Conservation (phyloP, 2,888 invertebrate species). For the Ptychoptera albimana region DNA sequence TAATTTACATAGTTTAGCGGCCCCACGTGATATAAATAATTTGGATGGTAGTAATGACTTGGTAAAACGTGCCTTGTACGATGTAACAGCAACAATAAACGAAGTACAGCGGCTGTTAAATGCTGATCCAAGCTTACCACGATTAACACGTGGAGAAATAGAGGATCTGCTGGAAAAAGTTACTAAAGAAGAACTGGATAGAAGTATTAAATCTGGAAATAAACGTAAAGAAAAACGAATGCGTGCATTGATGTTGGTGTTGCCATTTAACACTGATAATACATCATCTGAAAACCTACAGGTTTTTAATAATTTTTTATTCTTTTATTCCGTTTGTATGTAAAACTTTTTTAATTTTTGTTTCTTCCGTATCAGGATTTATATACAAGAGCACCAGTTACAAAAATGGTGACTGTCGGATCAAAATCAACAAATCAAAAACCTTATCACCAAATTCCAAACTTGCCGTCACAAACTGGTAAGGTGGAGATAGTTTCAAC, state of each 20-base stretch:
- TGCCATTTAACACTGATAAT: conserved; percentile 28
- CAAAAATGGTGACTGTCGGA: conserved; percentile 19
- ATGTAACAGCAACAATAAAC: conserved; percentile 26
- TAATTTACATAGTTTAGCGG: background rate
- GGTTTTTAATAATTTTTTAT: conserved; percentile 11
- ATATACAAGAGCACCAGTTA: conserved; percentile 27
- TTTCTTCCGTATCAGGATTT: too few relatives aligned
- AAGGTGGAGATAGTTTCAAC: conserved; percentile 17
- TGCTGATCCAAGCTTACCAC: conserved; percentile 25
- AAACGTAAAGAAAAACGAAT: conserved; percentile 27
- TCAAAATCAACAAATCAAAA: conserved; percentile 1
- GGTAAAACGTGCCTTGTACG: conserved; percentile 7
- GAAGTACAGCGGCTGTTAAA: conserved; percentile 28
- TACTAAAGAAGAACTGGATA: conserved; percentile 28
- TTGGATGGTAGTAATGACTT: background rate
- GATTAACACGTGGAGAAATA: conserved; percentile 30
- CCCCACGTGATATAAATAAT: background rate
- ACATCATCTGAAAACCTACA: conserved; percentile 25
- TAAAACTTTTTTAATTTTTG: conserved; percentile 2
- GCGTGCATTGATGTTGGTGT: conserved; percentile 28
- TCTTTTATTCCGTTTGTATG: background rate
- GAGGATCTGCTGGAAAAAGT: conserved; percentile 31
- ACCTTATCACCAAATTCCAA: conserved; percentile 6
- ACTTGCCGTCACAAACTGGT: conserved; percentile 9
- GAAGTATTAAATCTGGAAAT: conserved; percentile 27